Base-by-base conservation (phyloP, 2,797 vertebrate genomes). In the Myripristis jacobus region DNA sequence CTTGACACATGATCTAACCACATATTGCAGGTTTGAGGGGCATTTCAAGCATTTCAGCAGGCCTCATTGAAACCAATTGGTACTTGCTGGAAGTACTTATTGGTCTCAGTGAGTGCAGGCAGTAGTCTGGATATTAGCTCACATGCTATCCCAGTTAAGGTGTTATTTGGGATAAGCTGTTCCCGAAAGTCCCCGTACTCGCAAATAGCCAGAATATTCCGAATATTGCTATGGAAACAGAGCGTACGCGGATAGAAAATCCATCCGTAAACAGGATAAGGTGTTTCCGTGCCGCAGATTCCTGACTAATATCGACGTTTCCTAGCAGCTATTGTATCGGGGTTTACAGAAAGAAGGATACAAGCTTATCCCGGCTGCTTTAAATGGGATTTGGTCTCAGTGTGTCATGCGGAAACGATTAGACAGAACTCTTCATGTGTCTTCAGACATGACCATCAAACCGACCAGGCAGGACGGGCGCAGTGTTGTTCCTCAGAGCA, bases 1-100 rank as follows among this genome's bases (percentile, higher is more conserved):
- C 53, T 65, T 53, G 71, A 81, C 44, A 47, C 66, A 52, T 75
- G 73, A 83, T 84, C 36, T 12, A 27, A 82, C 70, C 55, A 70
- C 66, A 65, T 74, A 82, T 76, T 78, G 51, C 25, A 67, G 72
- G 59, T 74, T 69, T 64, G 34, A 59, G 44, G 27, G 70, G 57
- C 70, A 79, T 75, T 64, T 63, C 56, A 67, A 61, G 56, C 63
- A 57, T 74, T 60, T 25, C 62, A 29, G 50, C 34, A 13, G 25
- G 46, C 62, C 66, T 77, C 51, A 75, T 63, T 63, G 55, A 19
- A 47, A 21, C 62, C 81, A 80, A 80, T 81, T 78, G 54, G 48
- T 63, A 6, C 18, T 54, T 73, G 29, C 66, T 47, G 12, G 59
- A 63, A 51, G 43, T 34, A 27, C 19, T 54, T 72, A 57, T 18